phyloP scores from a whole-genome alignment of 2,888 invertebrate genomes.

The Cacoxenus indagator region DNA sequence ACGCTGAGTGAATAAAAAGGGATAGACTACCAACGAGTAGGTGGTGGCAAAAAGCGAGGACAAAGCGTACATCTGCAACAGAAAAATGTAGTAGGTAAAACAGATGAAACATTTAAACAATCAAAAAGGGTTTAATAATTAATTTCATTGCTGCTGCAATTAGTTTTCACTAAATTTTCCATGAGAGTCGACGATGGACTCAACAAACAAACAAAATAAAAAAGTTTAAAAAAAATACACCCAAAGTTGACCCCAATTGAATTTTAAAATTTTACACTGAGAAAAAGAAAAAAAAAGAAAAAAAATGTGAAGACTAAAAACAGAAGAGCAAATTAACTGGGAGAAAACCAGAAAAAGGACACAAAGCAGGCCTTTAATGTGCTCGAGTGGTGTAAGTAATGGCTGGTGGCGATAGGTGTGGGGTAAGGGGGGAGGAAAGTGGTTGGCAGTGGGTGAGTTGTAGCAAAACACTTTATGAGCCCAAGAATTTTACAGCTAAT shows the following conservation, averaged over 20 bases:
- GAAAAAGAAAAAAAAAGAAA: conserved; percentile 14
- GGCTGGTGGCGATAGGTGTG: conserved; percentile 30
- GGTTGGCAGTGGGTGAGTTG: background rate
- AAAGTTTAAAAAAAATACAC: conserved; percentile 27
- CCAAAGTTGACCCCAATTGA: conserved; percentile 11
- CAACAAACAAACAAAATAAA: conserved; percentile 30
- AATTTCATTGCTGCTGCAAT: conserved; percentile 64
- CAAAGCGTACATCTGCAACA: background rate
- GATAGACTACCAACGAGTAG: background rate
- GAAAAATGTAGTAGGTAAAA: background rate
- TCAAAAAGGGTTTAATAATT: conserved; percentile 66
- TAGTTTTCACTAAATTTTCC: conserved; percentile 63
- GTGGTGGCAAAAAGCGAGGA: background rate
- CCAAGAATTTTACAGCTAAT: conserved; percentile 47
- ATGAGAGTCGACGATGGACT: conserved; percentile 49
- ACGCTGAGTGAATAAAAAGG: conserved; percentile 23
- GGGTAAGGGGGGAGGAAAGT: background rate
- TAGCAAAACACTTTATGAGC: conserved; percentile 50
- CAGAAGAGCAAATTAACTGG: background rate
- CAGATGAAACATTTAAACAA: conserved; percentile 51
- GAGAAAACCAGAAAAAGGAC: conserved; percentile 21
- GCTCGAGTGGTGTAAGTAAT: background rate
- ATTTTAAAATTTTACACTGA: conserved; percentile 19
- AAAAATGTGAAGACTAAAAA: background rate
- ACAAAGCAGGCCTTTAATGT: conserved; percentile 20